Conservation (phyloP, 2,888 invertebrate species). For the Ichneumon xanthorius region DNA sequence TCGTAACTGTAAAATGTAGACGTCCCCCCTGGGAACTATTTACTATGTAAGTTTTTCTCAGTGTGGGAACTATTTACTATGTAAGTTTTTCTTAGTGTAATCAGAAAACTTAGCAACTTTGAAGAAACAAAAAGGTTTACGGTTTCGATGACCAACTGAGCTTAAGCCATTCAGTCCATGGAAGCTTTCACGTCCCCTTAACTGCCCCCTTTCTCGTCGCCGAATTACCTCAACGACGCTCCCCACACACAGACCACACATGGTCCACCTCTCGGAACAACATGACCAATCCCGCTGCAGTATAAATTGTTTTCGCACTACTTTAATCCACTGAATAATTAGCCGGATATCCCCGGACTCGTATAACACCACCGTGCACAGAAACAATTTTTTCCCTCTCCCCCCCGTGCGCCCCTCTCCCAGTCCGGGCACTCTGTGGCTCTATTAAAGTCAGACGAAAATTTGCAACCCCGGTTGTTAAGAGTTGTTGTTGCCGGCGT, state of each 20-base stretch:
- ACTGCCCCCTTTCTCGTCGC: neutral
- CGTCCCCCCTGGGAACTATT: too few relatives aligned
- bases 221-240: neutral
- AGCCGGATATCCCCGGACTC: slow-evolving; percentile 14
- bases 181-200: too few relatives aligned
- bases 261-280: neutral
- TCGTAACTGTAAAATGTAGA: too few relatives aligned
- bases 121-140: too few relatives aligned
- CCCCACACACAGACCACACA: neutral
- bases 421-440: slow-evolving; percentile 39
- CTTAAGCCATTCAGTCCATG: too few relatives aligned
- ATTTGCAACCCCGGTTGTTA: slow-evolving; percentile 62
- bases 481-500: slow-evolving; percentile 16
- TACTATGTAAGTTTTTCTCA: too few relatives aligned
- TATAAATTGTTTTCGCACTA: slow-evolving; percentile 42
- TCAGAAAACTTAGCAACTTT: too few relatives aligned
- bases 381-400: slow-evolving; percentile 25
- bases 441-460: slow-evolving; percentile 65
- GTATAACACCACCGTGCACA: neutral
- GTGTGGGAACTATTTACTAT: too few relatives aligned
- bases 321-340: slow-evolving; percentile 55
- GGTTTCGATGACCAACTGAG: too few relatives aligned
- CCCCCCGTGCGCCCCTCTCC: neutral
- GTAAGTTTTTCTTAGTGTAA: too few relatives aligned
- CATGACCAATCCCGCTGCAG: slow-evolving; percentile 1